Evolutionary conservation across 2,888 invertebrate species (phyloP), one percentile per base, ranked within the genome.

Genomic region (Drosophila flavopinicola): DNA sequence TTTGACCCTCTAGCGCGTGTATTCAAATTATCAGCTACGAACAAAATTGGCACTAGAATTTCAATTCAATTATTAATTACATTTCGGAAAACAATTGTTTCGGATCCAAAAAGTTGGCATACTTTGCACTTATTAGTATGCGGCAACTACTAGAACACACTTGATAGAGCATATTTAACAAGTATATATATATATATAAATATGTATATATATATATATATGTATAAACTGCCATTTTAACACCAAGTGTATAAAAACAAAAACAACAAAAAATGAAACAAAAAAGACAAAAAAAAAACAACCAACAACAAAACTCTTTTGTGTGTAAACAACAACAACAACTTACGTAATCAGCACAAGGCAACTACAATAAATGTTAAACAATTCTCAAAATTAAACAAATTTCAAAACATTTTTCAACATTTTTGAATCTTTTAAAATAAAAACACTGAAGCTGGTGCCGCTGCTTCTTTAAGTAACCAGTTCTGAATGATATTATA

Each of bases 171-270:
- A 66, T 67, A 63, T 67, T 63, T 61, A 63, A 60, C 27, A 72
- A 59, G 59, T 66, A 74, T 71, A 83, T 68, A 73, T 69, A 73
- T 76, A 66, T 76, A 33, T 54, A 30, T 47, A 7, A 35, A 29
- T 30, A 47, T 35, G n/a, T n/a, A n/a, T n/a, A n/a, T n/a, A n/a
- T n/a, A n/a, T n/a, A n/a, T 54, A 53, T 70, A 59, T 52, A 66
- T 53, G 57, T 84, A 84, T 76, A 88, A 87, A 89, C 89, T 89
- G 89, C 89, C 89, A 89, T 90, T 90, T 89, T 80, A 87, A 89
- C 82, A 88, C 83, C 70, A 82, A 78, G 80, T 88, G 85, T 86
- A 87, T 79, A 78, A 76, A 75, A 80, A 82, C 82, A 56, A 49
- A 63, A 53, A 44, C 23, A 64, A 33, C 48, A 57, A 48, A 39